Base-by-base conservation (phyloP, 2,797 vertebrate species). In the Lagocephalus sceleratus region DNA sequence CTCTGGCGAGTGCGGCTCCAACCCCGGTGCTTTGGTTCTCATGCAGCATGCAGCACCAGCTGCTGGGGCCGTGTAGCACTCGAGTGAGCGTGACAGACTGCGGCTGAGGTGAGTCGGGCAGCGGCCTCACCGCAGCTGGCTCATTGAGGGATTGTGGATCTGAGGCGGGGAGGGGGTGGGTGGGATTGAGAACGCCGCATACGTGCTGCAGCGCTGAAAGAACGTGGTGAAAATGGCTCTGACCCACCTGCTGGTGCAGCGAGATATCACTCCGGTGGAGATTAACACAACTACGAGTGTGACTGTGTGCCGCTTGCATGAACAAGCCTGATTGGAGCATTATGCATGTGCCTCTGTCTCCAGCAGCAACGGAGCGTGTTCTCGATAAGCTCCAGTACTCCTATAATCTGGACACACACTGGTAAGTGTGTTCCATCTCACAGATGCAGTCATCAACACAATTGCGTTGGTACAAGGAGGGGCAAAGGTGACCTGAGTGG, bases 1-100 rank as follows among this genome's bases (percentile, higher is more conserved):
- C 81, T 73, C 79, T 78, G 81, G 84, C 82, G 67, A 78, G 61
- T 67, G 76, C 60, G 82, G 68, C 67, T 82, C 68, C 61, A 64
- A 64, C 81, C 60, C 61, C 57, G 71, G 77, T 66, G 75, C 78
- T 73, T 71, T 53, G 73, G 73, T n/a, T 72, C 81, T 82, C 74
- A 58, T 71, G 82, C 54, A 76, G 74, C 60, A 25, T 60, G 63
- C 47, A 44, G 60, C 3, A 66, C 74, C 87, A 83, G 81, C 73
- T 84, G 73, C 66, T 76, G 66, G 17, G 80, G 72, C 73, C 61
- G 60, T 49, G 67, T 5, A 58, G 71, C 76, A 73, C 77, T 80
- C 72, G 78, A 69, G 64, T 47, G 71, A 75, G 76, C 78, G 59
- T 74, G 76, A 79, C 82, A 57, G 75, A 84, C 72, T 77, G 73